phyloP scores from a whole-genome alignment of 1,140 invertebrate genomes.

The Anagrus nilaparvatae region DNA sequence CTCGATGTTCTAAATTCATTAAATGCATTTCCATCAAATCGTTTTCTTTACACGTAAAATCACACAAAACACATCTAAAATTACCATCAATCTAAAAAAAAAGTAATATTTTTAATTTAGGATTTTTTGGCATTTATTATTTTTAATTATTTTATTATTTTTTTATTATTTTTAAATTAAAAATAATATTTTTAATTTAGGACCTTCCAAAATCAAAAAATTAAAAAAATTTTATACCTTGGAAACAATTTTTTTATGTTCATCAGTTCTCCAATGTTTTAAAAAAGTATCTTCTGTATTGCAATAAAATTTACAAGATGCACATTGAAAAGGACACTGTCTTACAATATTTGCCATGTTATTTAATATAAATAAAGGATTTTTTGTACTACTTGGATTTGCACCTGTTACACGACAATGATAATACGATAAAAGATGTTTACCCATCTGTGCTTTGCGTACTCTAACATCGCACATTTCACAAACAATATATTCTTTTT shows the following conservation, averaged over 20 bases:
- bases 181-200: too few relatives aligned
- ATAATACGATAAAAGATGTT: constrained; percentile 75
- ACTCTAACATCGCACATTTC: constrained; percentile 60
- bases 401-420: constrained; percentile 58
- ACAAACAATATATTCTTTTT: constrained; percentile 50
- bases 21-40: constrained; percentile 61
- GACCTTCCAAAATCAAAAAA: too few relatives aligned
- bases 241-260: constrained; percentile 45
- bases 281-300: constrained; percentile 64
- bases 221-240: too few relatives aligned
- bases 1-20: constrained; percentile 52
- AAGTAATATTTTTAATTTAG: too few relatives aligned
- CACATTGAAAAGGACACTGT: constrained; percentile 75
- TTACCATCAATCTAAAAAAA: constrained; percentile 42
- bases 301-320: constrained; percentile 72
- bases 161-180: too few relatives aligned
- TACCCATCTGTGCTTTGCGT: constrained; percentile 58
- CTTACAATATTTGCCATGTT: constrained; percentile 67
- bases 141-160: too few relatives aligned
- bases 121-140: constrained; percentile 9
- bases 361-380: constrained; percentile 54
- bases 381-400: constrained; percentile 38
- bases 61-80: constrained; percentile 67
- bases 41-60: constrained; percentile 55
- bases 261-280: constrained; percentile 59